Evolutionary conservation across 2,113 vertebrate genomes (phyloP).

Genomic region (Otolemur garnettii): DNA sequence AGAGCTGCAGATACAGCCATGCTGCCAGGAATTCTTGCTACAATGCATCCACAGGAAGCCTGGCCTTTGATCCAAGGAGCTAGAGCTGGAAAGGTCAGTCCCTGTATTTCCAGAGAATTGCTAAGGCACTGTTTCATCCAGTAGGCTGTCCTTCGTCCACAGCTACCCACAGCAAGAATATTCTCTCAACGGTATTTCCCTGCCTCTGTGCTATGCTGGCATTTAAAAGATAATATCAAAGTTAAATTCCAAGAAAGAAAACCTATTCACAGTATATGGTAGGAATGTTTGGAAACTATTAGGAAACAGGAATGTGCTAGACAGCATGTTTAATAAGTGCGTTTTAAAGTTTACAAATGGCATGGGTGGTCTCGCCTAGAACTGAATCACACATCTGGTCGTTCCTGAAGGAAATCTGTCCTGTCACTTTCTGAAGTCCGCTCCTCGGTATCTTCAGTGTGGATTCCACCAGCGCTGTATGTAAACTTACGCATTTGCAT

Average conservation of each 20-base stretch:
- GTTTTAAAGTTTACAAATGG: conserved; percentile 39
- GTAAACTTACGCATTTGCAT: background rate
- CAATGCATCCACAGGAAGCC: conserved; percentile 45
- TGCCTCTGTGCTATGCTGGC: background rate
- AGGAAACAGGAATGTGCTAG: conserved; percentile 74
- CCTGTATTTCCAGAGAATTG: conserved; percentile 63
- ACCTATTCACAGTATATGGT: conserved; percentile 65
- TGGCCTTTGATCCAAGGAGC: conserved; percentile 47
- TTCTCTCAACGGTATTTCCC: conserved; percentile 27
- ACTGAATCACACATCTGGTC: background rate
- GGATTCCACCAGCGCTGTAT: background rate
- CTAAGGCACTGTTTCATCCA: background rate
- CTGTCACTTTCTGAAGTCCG: conserved; percentile 15
- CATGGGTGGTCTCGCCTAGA: background rate
- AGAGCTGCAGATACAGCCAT: background rate
- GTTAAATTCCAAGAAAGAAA: conserved; percentile 75
- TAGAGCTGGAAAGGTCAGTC: conserved; percentile 16
- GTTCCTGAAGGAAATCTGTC: background rate
- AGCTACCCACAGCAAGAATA: background rate
- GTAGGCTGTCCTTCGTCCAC: background rate
- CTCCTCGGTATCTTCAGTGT: background rate
- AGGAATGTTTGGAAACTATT: conserved; percentile 74
- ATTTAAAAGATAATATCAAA: conserved; percentile 28
- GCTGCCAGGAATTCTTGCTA: conserved; percentile 54
- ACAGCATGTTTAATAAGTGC: conserved; percentile 64